These are phyloP conservation scores for Drosophila monieri DNA, from an alignment of 2,888 invertebrate genomes.

Conservation along the genomic window DNA sequence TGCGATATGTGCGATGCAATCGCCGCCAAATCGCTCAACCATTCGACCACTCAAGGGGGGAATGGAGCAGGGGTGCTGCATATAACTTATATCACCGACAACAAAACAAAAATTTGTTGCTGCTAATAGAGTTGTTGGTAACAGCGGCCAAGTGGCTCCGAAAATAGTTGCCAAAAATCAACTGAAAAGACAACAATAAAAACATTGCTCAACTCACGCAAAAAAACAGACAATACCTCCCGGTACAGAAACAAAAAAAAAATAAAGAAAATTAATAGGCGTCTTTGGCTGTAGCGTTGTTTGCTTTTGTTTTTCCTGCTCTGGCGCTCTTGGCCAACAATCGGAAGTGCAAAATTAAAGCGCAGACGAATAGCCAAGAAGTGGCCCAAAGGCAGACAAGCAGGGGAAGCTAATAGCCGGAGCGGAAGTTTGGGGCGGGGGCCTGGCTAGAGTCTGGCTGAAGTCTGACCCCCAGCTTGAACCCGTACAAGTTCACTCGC, in stretches of 20 bases:
- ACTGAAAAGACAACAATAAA: slow-evolving; percentile 50
- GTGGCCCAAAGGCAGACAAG: slow-evolving; percentile 34
- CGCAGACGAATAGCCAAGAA: slow-evolving; percentile 51
- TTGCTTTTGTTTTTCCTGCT: slow-evolving; percentile 33
- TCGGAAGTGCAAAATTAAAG: slow-evolving; percentile 76
- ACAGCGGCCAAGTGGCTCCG: slow-evolving; percentile 39
- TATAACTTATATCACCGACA: slow-evolving; percentile 50
- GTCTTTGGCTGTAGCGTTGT: slow-evolving; percentile 36
- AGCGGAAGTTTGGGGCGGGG: slow-evolving; percentile 23
- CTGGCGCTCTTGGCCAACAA: slow-evolving; percentile 60
- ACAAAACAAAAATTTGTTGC: slow-evolving; percentile 52
- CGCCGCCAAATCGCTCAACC: slow-evolving; percentile 50
- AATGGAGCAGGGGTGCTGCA: slow-evolving; percentile 5
- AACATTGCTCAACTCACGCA: slow-evolving; percentile 54
- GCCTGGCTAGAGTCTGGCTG: slow-evolving; percentile 24
- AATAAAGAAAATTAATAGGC: slow-evolving; percentile 64
- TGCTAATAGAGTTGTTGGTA: slow-evolving; percentile 74
- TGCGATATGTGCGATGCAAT: slow-evolving; percentile 49
- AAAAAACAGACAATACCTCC: slow-evolving; percentile 35
- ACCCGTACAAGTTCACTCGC: slow-evolving; percentile 36
- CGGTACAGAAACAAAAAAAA: slow-evolving; percentile 6
- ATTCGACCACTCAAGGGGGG: slow-evolving; percentile 17
- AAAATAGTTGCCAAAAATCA: slow-evolving; percentile 61
- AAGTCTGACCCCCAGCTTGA: slow-evolving; percentile 25
- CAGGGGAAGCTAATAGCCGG: slow-evolving; percentile 37